A percentile compares a stretch with the other conserved stretches of the same genome.
Evolutionary conservation across 35 echinoderm and acorn worm species (phyloP).

Genomic region (Ptychodera flava): DNA sequence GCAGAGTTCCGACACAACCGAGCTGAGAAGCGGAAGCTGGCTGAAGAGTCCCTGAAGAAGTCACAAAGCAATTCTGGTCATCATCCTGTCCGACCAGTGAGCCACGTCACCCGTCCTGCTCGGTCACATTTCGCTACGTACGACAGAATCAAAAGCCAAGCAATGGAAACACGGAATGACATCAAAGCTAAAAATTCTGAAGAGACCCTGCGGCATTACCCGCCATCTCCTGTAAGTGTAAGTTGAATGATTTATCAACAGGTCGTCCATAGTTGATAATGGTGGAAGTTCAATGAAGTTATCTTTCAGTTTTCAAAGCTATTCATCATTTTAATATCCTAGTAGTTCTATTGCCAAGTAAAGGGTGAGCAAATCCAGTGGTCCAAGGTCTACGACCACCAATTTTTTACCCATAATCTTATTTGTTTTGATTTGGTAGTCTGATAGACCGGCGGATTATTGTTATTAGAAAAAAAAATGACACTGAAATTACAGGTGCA

Average conservation of each 20-base stretch:
- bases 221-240: conserved; percentile 23
- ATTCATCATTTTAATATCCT: too few relatives aligned
- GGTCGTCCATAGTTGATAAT: too few relatives aligned
- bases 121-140: conserved; percentile 82
- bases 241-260: background rate
- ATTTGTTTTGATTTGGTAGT: too few relatives aligned
- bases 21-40: conserved; percentile 40
- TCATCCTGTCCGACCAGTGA: conserved; percentile 20
- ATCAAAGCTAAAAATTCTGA: background rate
- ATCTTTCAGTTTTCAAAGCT: too few relatives aligned
- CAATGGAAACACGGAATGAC: conserved; percentile 44
- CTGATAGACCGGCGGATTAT: too few relatives aligned
- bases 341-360: too few relatives aligned
- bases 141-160: conserved; percentile 28
- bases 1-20: conserved; percentile 31
- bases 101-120: conserved; percentile 37
- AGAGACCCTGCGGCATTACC: background rate
- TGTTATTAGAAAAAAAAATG: too few relatives aligned
- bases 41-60: conserved; percentile 60
- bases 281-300: too few relatives aligned
- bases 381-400: too few relatives aligned
- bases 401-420: too few relatives aligned
- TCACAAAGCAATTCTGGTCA: conserved; percentile 43
- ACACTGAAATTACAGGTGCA: too few relatives aligned
- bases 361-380: too few relatives aligned